Evolutionary conservation across 1,140 invertebrate genomes (phyloP).

Genomic region (Physella acuta): DNA sequence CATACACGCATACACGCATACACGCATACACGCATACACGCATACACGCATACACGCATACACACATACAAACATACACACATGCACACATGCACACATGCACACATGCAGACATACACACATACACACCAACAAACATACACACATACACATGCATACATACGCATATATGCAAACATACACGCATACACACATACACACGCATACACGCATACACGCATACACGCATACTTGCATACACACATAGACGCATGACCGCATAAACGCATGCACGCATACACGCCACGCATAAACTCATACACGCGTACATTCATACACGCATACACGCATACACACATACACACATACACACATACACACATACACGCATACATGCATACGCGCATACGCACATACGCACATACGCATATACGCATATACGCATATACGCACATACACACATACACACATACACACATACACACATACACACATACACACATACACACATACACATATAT

Average conservation of each 20-base stretch:
- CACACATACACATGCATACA: too few species aligned
- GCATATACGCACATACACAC: too few species aligned
- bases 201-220: conserved; percentile 24
- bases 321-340: too few species aligned
- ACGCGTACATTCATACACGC: background rate
- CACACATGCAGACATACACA: background rate
- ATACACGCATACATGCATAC: too few species aligned
- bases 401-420: too few species aligned
- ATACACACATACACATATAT: too few species aligned
- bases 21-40: conserved; percentile 3
- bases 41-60: background rate
- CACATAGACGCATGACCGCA: conserved; percentile 25
- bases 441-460: too few species aligned
- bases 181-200: conserved; percentile 20
- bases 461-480: too few species aligned
- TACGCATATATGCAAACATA: conserved; percentile 4
- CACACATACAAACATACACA: too few species aligned
- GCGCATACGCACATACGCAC: too few species aligned
- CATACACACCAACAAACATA: too few species aligned
- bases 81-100: background rate
- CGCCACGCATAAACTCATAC: conserved; percentile 15
- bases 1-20: background rate
- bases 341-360: too few species aligned
- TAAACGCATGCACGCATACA: conserved; percentile 25
- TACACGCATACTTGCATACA: conserved; percentile 24